phyloP scores from a whole-genome alignment of 2,113 vertebrate genomes.

The Nipponia nippon region DNA sequence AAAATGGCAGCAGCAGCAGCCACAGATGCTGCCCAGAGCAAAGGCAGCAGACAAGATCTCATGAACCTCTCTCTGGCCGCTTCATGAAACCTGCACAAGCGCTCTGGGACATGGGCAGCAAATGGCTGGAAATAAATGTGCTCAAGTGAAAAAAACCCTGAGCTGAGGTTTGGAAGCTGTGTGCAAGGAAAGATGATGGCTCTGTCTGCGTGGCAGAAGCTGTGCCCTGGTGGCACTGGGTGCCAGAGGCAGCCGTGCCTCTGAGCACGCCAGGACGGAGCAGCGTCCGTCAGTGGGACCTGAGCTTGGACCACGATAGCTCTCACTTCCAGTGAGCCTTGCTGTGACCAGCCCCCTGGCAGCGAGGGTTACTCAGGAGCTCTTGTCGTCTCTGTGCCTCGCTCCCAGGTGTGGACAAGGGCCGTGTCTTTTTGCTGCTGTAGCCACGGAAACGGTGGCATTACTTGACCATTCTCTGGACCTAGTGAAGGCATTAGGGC shows the following conservation, averaged over 20 bases:
- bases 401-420: not conserved
- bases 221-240: not conserved
- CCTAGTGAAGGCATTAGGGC: not conserved
- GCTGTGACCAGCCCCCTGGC: not conserved
- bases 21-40: not conserved
- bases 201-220: not conserved
- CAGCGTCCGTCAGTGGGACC: not conserved
- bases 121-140: not conserved
- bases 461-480: not conserved
- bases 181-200: not conserved
- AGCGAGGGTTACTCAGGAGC: not conserved
- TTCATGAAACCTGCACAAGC: not conserved
- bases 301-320: rapidly evolving
- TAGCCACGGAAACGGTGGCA: rapidly evolving
- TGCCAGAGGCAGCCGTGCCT: not conserved
- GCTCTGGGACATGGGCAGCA: not conserved
- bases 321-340: not conserved
- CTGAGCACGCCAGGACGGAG: not conserved
- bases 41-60: not conserved
- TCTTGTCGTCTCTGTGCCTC: not conserved
- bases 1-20: not conserved
- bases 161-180: not conserved
- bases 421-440: not conserved
- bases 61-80: not conserved
- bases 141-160: not conserved